Evolutionary conservation across 2,113 vertebrate genomes (phyloP).

Genomic region (Oncorhynchus keta): DNA sequence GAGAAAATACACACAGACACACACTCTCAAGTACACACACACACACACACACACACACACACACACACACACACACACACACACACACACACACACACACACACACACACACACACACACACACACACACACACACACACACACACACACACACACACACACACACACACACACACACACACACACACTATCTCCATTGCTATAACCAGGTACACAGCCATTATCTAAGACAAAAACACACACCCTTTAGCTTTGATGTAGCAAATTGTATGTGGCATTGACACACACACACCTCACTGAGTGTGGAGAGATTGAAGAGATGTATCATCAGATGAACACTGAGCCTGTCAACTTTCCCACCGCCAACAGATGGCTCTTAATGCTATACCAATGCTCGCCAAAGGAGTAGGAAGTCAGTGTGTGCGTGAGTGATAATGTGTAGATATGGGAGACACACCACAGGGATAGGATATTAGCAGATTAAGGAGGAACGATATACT

Average conservation of each 20-base stretch:
- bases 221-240: too few relatives aligned
- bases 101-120: not conserved
- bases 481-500: too few relatives aligned
- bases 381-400: constrained; percentile 23
- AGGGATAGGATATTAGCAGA: too few relatives aligned
- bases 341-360: constrained; percentile 41
- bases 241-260: too few relatives aligned
- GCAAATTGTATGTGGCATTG: too few relatives aligned
- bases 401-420: constrained; percentile 1
- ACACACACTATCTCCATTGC: too few relatives aligned
- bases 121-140: too few relatives aligned
- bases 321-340: constrained; percentile 36
- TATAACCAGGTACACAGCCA: too few relatives aligned
- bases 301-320: constrained; percentile 20
- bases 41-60: not conserved
- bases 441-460: not conserved
- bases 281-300: constrained; percentile 21
- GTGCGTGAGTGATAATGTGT: not conserved
- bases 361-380: constrained; percentile 41
- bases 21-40: constrained; percentile 4
- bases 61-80: too few relatives aligned
- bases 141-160: constrained; percentile 3
- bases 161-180: not conserved
- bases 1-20: constrained; percentile 12
- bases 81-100: not conserved